phyloP scores from a whole-genome alignment of 2,113 vertebrate species.

The Prunella fulvescens region DNA sequence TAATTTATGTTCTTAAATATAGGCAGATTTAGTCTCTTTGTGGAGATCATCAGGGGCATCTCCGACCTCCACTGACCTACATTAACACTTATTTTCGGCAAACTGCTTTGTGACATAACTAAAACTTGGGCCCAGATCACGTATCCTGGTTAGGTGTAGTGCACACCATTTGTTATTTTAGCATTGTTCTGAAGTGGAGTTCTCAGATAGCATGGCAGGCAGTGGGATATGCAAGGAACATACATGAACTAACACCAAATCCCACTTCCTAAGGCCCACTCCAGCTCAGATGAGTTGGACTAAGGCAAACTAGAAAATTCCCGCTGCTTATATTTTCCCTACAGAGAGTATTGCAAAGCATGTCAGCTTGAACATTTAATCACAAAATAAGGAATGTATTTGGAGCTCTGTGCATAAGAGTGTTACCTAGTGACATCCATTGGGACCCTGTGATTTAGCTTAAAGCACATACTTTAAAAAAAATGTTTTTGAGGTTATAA shows the following conservation, averaged over 20 bases:
- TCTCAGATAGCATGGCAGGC: neutral
- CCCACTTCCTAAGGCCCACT: neutral
- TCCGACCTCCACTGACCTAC: neutral
- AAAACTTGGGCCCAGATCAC: neutral
- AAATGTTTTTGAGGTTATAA: constrained; percentile 46
- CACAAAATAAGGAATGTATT: neutral
- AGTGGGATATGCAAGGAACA: neutral
- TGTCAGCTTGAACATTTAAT: neutral
- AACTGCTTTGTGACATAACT: neutral
- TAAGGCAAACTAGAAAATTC: neutral
- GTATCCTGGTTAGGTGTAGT: neutral
- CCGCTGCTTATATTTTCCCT: neutral
- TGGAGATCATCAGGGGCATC: neutral
- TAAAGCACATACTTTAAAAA: neutral
- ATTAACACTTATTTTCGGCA: neutral
- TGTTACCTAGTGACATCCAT: constrained; percentile 10
- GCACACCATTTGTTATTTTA: neutral
- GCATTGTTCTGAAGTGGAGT: neutral
- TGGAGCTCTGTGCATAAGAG: neutral
- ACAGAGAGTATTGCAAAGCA: neutral
- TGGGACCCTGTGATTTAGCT: constrained; percentile 22
- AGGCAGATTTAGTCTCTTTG: neutral
- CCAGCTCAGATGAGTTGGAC: neutral
- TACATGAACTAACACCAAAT: neutral
- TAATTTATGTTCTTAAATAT: constrained; percentile 1